A percentile compares a stretch with the other conserved stretches of the same genome.
Evolutionary conservation across 2,888 invertebrate species (phyloP).

Genomic region (Herminia tarsipennalis): DNA sequence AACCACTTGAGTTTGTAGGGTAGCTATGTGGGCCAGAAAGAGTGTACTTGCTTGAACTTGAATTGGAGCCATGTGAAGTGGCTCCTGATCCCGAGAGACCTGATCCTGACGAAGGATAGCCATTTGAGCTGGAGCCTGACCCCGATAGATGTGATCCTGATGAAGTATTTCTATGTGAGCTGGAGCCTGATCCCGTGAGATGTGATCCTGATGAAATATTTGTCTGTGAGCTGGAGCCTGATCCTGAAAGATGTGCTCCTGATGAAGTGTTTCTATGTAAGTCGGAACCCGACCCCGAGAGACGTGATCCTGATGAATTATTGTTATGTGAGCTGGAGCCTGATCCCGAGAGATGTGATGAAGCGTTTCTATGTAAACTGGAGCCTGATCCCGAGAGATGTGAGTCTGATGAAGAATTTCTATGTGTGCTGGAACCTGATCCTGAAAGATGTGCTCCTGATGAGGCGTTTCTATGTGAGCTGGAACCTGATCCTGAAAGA

Average conservation of each 20-base stretch:
- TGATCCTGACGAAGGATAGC: too few relatives aligned
- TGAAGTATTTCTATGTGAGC: too few relatives aligned
- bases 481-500: conserved; percentile 10
- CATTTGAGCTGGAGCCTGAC: too few relatives aligned
- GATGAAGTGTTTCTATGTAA: conserved; percentile 32
- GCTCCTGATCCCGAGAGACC: too few relatives aligned
- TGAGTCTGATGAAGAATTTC: conserved; percentile 21
- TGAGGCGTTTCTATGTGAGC: too few relatives aligned
- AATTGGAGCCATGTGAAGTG: too few relatives aligned
- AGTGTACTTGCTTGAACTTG: too few relatives aligned
- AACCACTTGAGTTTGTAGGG: too few relatives aligned
- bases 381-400: conserved; percentile 11
- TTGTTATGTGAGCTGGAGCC: conserved; percentile 6
- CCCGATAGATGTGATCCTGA: too few relatives aligned
- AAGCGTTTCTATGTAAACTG: conserved; percentile 14
- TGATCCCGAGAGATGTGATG: conserved; percentile 19
- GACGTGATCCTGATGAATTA: conserved; percentile 36
- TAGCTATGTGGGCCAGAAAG: too few relatives aligned
- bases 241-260: conserved; percentile 13
- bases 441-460: conserved; percentile 25
- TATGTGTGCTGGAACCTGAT: conserved; percentile 8
- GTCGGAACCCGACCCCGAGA: conserved; percentile 31
- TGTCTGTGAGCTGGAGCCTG: conserved; percentile 15
- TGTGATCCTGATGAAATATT: too few relatives aligned
- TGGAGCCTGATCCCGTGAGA: too few relatives aligned